These are phyloP conservation scores for Pandion haliaetus DNA, from an alignment of 2,113 vertebrate species.

Conservation along the genomic window DNA sequence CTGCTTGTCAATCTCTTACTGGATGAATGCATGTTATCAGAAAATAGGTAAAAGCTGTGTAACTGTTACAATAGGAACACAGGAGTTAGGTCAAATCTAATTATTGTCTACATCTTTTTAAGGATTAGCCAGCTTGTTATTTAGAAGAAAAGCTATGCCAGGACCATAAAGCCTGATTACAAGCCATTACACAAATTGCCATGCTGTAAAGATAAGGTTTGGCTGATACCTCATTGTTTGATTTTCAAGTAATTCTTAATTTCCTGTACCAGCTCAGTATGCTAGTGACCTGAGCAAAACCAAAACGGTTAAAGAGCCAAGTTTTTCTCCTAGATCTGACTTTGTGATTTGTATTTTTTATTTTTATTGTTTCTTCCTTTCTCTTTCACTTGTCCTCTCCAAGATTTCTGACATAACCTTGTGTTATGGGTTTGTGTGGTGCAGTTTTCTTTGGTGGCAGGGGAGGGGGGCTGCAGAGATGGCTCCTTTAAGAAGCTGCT, in stretches of 20 bases:
- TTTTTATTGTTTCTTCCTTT: background rate
- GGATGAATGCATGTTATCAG: background rate
- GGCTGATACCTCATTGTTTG: background rate
- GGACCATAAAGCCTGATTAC: background rate
- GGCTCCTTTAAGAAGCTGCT: too few species aligned
- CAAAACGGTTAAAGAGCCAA: background rate
- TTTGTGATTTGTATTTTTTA: background rate
- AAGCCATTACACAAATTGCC: background rate
- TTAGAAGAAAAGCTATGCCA: background rate
- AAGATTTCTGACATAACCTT: background rate
- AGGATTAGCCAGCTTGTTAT: background rate
- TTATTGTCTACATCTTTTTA: background rate
- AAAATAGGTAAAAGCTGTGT: background rate
- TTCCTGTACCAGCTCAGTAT: background rate
- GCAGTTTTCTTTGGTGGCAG: too few species aligned
- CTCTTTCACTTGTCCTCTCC: background rate
- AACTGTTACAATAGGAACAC: background rate
- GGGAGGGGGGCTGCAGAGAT: too few species aligned
- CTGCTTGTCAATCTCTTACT: background rate
- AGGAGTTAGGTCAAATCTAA: background rate
- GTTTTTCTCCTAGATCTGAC: background rate
- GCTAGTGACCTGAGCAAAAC: background rate
- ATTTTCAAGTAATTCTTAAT: background rate
- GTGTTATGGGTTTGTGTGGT: too few species aligned
- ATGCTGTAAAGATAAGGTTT: background rate